These are phyloP conservation scores for Drosophila auraria DNA, from an alignment of 1,140 invertebrate genomes.

Conservation along the genomic window DNA sequence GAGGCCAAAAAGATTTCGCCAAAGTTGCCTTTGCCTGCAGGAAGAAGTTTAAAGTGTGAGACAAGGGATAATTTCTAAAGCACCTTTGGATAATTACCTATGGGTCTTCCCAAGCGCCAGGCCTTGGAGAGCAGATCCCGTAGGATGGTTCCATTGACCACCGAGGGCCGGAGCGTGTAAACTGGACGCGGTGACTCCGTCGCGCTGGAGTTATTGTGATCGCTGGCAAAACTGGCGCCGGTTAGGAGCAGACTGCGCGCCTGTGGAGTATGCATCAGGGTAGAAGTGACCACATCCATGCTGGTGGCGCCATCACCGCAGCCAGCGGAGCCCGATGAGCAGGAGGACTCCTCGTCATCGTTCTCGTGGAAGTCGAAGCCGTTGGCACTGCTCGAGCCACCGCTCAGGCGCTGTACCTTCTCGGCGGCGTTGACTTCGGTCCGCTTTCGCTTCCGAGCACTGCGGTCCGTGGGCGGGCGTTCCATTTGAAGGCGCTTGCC, in stretches of 20 bases:
- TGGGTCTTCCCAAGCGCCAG: constrained; percentile 94
- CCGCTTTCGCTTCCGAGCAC: constrained; percentile 74
- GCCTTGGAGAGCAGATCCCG: constrained; percentile 92
- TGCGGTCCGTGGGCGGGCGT: constrained; percentile 60
- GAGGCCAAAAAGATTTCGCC: constrained; percentile 96
- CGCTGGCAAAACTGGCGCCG: constrained; percentile 56
- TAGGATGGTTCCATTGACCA: constrained; percentile 90
- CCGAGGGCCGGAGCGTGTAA: constrained; percentile 74
- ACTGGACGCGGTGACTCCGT: constrained; percentile 81
- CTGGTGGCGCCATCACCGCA: constrained; percentile 1
- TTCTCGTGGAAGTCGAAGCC: constrained; percentile 67
- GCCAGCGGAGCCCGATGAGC: constrained; percentile 53
- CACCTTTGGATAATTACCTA: constrained; percentile 87
- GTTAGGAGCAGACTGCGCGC: constrained; percentile 24
- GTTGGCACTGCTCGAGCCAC: constrained; percentile 24
- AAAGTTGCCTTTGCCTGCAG: constrained; percentile 92
- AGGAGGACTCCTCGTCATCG: constrained; percentile 76
- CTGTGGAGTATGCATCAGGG: constrained; percentile 59
- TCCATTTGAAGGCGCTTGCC: constrained; percentile 70
- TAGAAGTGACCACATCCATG: constrained; percentile 8
- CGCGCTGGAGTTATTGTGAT: constrained; percentile 62
- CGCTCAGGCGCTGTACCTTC: constrained; percentile 55
- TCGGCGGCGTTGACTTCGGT: constrained; percentile 46
- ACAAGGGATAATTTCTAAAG: background rate
- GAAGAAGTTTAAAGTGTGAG: background rate